Conservation (phyloP, 2,113 vertebrate species). For the Irena cyanogastra region DNA sequence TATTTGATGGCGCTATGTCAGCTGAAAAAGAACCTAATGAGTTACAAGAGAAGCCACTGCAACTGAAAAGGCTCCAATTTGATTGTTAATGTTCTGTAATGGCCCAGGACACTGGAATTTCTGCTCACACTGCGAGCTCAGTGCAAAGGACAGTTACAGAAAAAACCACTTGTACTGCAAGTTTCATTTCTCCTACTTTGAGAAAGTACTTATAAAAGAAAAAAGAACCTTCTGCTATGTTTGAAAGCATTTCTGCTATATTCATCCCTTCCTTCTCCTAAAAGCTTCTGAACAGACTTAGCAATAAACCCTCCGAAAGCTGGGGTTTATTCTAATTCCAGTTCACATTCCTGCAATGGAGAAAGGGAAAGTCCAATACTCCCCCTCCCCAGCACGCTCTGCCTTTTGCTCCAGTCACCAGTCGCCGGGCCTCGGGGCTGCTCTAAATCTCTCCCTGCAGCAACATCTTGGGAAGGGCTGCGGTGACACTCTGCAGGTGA, state of each 20-base stretch:
- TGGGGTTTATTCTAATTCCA: slow-evolving; percentile 8
- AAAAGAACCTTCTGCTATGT: neutral
- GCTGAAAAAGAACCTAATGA: neutral
- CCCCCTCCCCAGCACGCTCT: neutral
- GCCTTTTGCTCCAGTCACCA: neutral
- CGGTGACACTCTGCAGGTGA: neutral
- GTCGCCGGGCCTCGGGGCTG: neutral
- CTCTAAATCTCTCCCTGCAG: neutral
- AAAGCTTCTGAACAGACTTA: slow-evolving; percentile 12
- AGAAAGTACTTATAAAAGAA: neutral
- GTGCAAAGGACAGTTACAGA: neutral
- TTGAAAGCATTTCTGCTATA: neutral
- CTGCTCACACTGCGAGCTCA: neutral
- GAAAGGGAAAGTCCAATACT: neutral
- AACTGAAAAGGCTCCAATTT: neutral
- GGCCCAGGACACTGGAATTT: neutral
- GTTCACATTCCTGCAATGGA: neutral
- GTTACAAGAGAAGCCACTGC: neutral
- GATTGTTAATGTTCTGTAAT: neutral
- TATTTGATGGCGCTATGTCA: neutral
- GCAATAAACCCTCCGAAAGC: neutral
- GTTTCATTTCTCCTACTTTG: neutral
- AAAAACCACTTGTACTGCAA: neutral
- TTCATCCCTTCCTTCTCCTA: slow-evolving; percentile 5
- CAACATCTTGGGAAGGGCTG: neutral